Percentiles rank a stretch among this genome's conserved stretches.
Evolutionary conservation across 2,113 vertebrate species (phyloP).

Genomic region (Canis aureus): DNA sequence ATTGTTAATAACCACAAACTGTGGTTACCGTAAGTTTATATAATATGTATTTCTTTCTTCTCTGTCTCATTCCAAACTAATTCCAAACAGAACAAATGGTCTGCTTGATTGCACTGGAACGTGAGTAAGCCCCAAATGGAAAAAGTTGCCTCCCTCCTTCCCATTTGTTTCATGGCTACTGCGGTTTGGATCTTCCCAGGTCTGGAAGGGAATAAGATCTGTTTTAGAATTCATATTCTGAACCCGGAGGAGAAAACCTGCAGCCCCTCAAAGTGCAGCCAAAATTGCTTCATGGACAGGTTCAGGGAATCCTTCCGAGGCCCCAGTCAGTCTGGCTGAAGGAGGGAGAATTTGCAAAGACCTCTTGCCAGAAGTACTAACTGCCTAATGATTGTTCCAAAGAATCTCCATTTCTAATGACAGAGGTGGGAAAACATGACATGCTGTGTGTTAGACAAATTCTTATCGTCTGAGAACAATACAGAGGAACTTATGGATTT

Average conservation of each 20-base stretch:
- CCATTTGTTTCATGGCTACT: neutral
- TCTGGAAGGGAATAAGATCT: neutral
- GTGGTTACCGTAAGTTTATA: neutral
- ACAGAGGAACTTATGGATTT: neutral
- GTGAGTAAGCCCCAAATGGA: neutral
- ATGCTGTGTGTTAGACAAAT: neutral
- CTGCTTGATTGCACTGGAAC: neutral
- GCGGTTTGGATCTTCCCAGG: neutral
- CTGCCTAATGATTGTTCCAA: neutral
- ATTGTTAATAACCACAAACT: neutral
- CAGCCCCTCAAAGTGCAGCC: neutral
- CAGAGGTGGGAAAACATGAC: neutral
- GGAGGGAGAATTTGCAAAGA: neutral
- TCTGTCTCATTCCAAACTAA: neutral
- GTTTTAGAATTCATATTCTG: neutral
- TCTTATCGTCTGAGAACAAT: neutral
- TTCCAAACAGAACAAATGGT: conserved; percentile 21
- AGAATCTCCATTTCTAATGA: neutral
- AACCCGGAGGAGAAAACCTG: neutral
- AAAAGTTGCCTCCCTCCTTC: neutral
- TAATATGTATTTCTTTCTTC: neutral
- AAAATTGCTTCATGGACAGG: neutral
- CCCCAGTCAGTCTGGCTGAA: neutral
- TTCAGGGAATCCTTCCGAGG: neutral
- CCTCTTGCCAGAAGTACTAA: neutral